phyloP scores from a whole-genome alignment of 2,888 invertebrate genomes.

The Eubasilissa splendida region DNA sequence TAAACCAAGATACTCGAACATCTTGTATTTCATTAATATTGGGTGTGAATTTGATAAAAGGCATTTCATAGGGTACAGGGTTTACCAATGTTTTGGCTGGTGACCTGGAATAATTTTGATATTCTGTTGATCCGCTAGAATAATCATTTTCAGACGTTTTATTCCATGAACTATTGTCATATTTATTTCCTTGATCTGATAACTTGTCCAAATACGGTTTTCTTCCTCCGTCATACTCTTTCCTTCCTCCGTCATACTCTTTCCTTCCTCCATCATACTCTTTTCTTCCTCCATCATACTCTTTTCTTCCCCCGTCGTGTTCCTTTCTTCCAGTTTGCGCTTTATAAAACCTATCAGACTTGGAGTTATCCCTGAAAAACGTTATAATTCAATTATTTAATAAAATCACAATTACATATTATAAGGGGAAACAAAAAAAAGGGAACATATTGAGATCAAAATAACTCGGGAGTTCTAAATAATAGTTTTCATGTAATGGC shows the following conservation, averaged over 20 bases:
- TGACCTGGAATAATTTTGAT: slow-evolving; percentile 9
- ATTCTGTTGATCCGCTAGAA: neutral
- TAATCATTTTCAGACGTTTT: slow-evolving; percentile 28
- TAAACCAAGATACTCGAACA: slow-evolving; percentile 82
- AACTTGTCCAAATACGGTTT: slow-evolving; percentile 17
- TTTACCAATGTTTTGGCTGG: slow-evolving; percentile 25
- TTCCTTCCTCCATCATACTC: slow-evolving; percentile 10
- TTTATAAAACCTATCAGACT: slow-evolving; percentile 37
- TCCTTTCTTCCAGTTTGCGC: neutral
- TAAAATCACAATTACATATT: neutral
- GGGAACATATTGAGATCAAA: neutral
- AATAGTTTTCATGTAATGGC: too few relatives aligned
- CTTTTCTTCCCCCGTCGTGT: neutral
- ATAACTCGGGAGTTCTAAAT: neutral
- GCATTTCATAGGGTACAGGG: slow-evolving; percentile 46
- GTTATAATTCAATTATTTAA: neutral
- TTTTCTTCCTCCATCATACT: neutral
- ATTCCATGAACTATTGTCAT: slow-evolving; percentile 32
- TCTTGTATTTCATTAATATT: slow-evolving; percentile 61
- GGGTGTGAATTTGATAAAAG: slow-evolving; percentile 34
- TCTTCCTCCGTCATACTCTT: slow-evolving; percentile 3
- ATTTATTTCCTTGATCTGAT: slow-evolving; percentile 5
- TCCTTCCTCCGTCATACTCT: slow-evolving; percentile 6
- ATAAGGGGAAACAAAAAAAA: neutral
- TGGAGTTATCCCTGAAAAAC: slow-evolving; percentile 39